These are phyloP conservation scores for Yponomeuta evonymella DNA, from an alignment of 2,888 invertebrate species.

Conservation along the genomic window DNA sequence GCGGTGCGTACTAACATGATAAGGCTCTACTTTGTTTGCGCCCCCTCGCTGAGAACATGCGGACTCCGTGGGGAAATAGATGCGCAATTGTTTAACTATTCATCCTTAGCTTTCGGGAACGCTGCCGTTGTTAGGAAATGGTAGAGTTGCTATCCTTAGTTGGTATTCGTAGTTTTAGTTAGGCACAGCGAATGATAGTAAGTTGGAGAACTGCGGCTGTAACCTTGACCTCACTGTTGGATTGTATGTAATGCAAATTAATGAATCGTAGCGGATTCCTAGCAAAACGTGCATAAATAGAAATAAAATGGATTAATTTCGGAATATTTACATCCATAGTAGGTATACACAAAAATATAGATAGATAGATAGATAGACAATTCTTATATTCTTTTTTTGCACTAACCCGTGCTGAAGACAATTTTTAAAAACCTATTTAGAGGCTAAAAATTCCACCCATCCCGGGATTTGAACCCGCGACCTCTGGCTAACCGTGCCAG, in stretches of 20 bases:
- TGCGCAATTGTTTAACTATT: not conserved
- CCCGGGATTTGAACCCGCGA: no score
- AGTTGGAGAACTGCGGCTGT: not conserved
- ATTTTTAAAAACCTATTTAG: no score
- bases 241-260: not conserved
- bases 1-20: slow-evolving; percentile 25
- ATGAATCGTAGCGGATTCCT: not conserved
- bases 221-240: not conserved
- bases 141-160: not conserved
- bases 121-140: not conserved
- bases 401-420: no score
- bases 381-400: no score
- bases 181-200: not conserved
- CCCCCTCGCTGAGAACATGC: slow-evolving; percentile 1
- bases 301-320: no score
- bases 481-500: no score
- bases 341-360: no score
- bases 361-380: no score
- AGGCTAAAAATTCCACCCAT: no score
- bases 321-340: no score
- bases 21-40: slow-evolving; percentile 13
- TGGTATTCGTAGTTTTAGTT: not conserved
- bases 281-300: not conserved
- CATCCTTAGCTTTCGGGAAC: not conserved
- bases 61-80: slow-evolving; percentile 3